These are phyloP conservation scores for Cryptoblepharus egeriae DNA, from an alignment of 2,797 vertebrate genomes.

Conservation along the genomic window DNA sequence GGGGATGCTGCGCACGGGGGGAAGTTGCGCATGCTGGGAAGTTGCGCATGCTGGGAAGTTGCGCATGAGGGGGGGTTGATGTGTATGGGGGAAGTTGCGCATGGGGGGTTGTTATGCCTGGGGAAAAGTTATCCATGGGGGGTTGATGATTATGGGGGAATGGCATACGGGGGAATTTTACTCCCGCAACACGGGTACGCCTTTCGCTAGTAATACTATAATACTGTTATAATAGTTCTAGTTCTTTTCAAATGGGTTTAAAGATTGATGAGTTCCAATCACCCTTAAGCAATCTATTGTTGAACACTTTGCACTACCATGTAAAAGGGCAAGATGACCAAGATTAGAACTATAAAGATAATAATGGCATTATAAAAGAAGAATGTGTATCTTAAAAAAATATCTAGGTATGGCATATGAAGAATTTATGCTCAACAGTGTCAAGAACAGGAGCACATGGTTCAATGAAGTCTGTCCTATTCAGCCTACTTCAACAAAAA, in stretches of 20 bases:
- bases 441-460: not conserved
- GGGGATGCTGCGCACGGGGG: no score
- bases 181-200: no score
- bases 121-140: no score
- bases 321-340: not conserved
- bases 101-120: no score
- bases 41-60: no score
- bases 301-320: not conserved
- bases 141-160: no score
- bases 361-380: not conserved
- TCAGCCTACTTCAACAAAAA: not conserved
- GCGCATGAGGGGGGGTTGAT: no score
- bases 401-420: not conserved
- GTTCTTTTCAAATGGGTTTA: not conserved
- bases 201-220: no score
- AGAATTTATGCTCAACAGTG: not conserved
- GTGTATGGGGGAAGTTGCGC: no score
- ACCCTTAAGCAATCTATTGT: not conserved
- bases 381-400: not conserved
- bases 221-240: conserved; percentile 22
- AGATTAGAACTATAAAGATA: not conserved
- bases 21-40: no score
- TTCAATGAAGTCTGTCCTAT: conserved; percentile 1
- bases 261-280: not conserved
- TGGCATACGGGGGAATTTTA: no score